Base-by-base conservation (phyloP, 1,140 invertebrate species). In the Lerema accius region DNA sequence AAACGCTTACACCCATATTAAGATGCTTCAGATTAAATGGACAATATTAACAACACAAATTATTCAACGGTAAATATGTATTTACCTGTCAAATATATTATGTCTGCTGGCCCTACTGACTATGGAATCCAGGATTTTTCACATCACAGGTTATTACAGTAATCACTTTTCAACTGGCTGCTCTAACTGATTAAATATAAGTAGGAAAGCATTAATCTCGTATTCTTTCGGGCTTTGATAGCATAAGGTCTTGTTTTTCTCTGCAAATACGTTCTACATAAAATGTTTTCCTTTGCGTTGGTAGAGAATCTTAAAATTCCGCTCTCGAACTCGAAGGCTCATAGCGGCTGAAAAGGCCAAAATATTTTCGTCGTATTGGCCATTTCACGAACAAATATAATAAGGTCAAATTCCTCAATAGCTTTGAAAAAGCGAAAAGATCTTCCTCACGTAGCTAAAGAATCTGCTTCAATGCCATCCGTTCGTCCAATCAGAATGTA, bases 321-420 rank as follows among this genome's bases (percentile, higher is more conserved):
- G 40, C 35, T 53, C 50, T 53, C 50, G 50, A 37, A 39, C 17
- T 39, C 50, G 10, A 7, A 40, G 16, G 0, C 16, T 53, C 37
- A 19, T 37, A 63, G 45, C 58, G 42, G 19, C 51, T 50, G 39
- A 56, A 40, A 26, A 51, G 26, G 50, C 23, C 48, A 58, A 64
- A 64, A 64, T 58, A 64, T 58, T 64, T 64, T 56, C 62, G 10
- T 53, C 60, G 60, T 28, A 46, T 64, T 64, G 43, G 55, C 45
- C 53, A 43, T 58, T 46, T 58, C 40, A 23, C 11, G 42, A 45
- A 56, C 53, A 46, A 56, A 64, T 43, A 48, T 58, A 64, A 58
- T 55, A 50, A 64, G 51, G 50, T 64, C 51, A 40, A 64, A 64
- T 64, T 64, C 55, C 46, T 45, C 62, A n/a, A 64, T 64, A 64